Evolutionary conservation across 23 tunicate genomes (phyloP).

Genomic region (Halocynthia roretzi): DNA sequence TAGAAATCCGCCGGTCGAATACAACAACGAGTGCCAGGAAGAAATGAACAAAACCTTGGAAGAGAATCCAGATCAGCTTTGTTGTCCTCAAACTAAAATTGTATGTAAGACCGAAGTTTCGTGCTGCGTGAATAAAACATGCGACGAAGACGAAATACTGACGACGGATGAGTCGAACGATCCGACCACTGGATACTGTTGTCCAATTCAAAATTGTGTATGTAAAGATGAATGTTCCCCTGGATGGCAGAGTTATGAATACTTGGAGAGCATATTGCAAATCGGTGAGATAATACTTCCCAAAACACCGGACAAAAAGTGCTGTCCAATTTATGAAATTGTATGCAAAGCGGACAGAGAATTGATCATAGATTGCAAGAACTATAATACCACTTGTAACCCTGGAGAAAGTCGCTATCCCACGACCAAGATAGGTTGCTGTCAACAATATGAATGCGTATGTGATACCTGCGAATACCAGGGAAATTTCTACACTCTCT

Average conservation of each 20-base stretch:
- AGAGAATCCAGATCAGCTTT: constrained; percentile 31
- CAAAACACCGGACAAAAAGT: constrained; percentile 15
- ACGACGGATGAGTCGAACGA: background rate
- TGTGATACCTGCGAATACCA: constrained; percentile 20
- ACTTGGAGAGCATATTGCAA: constrained; percentile 3
- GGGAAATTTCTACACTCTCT: constrained; percentile 2
- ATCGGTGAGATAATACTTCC: constrained; percentile 17
- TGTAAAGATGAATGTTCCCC: constrained; percentile 23
- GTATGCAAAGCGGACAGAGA: constrained; percentile 32
- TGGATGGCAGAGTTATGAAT: constrained; percentile 14
- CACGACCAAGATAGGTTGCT: constrained; percentile 16
- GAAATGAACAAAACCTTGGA: constrained; percentile 22
- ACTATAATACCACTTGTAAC: constrained; percentile 15
- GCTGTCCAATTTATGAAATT: constrained; percentile 26
- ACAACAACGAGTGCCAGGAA: constrained; percentile 12
- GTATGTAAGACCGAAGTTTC: constrained; percentile 10
- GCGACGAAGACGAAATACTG: constrained; percentile 24
- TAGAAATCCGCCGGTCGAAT: background rate
- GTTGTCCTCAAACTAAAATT: constrained; percentile 36
- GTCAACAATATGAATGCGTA: constrained; percentile 15
- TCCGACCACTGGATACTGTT: constrained; percentile 21
- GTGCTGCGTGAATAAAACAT: constrained; percentile 21
- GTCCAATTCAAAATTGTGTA: constrained; percentile 30
- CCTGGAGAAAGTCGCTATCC: constrained; percentile 9
- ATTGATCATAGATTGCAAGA: constrained; percentile 3